phyloP scores from a whole-genome alignment of 2,113 vertebrate species.

The Cairina moschata region DNA sequence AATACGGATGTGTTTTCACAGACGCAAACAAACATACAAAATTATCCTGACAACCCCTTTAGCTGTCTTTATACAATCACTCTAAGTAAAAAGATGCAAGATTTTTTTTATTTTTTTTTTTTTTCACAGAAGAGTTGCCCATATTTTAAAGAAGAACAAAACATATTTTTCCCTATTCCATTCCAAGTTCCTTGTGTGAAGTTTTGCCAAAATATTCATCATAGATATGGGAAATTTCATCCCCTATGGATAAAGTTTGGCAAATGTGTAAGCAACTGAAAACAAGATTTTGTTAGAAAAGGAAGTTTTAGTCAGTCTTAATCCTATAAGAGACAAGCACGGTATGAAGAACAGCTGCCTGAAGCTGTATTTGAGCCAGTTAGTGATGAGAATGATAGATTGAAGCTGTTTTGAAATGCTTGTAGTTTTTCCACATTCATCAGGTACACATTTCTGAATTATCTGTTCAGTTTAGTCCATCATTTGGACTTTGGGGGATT shows the following conservation, averaged over 20 bases:
- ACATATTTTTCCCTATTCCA: not conserved
- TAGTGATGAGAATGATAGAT: not conserved
- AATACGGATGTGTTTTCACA: not conserved
- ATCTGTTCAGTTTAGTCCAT: not conserved
- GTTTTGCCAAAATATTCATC: not conserved
- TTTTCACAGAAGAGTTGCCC: not conserved
- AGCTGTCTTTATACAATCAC: not conserved
- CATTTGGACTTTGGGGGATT: not conserved
- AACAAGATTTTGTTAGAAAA: not conserved
- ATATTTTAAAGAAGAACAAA: not conserved
- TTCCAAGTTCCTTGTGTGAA: not conserved
- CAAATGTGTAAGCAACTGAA: not conserved
- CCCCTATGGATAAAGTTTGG: not conserved
- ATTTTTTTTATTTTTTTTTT: not conserved
- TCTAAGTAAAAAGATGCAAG: not conserved
- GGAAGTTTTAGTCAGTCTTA: not conserved
- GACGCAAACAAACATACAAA: not conserved
- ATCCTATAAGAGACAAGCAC: not conserved
- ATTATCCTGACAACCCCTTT: not conserved
- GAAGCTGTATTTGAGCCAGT: not conserved
- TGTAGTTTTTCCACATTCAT: not conserved
- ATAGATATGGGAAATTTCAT: not conserved
- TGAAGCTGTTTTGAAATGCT: not conserved
- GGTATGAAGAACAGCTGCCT: not conserved
- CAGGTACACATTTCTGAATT: not conserved